Base-by-base conservation (phyloP, 1,140 invertebrate species). In the Gryllus bimaculatus region DNA sequence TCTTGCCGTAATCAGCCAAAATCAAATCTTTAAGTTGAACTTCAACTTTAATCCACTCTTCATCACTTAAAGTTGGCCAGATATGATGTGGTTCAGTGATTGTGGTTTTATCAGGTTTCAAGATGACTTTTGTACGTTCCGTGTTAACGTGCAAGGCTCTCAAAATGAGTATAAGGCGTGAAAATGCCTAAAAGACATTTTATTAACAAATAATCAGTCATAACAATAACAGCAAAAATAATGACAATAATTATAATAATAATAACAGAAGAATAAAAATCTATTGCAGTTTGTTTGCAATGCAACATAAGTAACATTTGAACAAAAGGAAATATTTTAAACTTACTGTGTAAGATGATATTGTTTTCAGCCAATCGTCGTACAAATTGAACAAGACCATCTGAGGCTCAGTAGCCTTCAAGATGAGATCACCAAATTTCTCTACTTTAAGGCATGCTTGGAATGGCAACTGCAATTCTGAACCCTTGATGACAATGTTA, bases 341-440 rank as follows among this genome's bases (percentile, higher is more conserved):
- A 87, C 86, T 87, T 82, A 90, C 89, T 4, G 95, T 98, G 83
- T 97, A 97, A 0, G 95, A 97, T 0, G 95, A 97, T 81, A 98
- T 97, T 0, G 95, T 96, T 85, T 99, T 99, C 8, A 99, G 87
- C 98, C 98, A 99, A 86, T 99, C 98, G 86, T 99, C 98, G 83
- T 99, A 99, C 7, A 99, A 88, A 88, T 99, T 99, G 87, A 99
- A 99, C 0, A 99, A 87, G 8, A 99, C 97, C 98, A 99, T 99
- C 86, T 99, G 98, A 3, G 98, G 98, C 85, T 99, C 98, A 0
- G 97, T 99, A 4, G 98, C 98, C 87, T 99, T 99, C 12, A 99
- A 87, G 85, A 99, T 99, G 1, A 99, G 87, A 88, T 99, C 98
- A 81, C 98, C 98, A 86, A 99, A 99, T 86, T 99, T 99, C 87